A percentile compares a stretch with the other conserved stretches of the same genome.
These are phyloP conservation scores for Chitala chitala DNA, from an alignment of 2,113 vertebrate species.

Conservation along the genomic window DNA sequence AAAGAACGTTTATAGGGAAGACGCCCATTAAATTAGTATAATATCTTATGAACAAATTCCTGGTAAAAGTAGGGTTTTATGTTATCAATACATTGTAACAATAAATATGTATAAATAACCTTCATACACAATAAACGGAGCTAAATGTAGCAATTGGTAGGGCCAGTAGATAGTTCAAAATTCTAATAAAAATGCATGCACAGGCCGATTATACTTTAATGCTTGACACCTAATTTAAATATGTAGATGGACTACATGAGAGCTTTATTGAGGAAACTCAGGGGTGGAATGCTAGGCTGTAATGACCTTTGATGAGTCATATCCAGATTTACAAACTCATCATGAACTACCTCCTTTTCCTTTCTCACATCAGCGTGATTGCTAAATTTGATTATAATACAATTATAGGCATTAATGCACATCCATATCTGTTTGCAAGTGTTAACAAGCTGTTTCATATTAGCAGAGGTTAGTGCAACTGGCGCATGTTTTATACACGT, in stretches of 20 bases:
- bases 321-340: neutral
- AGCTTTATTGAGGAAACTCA: neutral
- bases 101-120: neutral
- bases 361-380: no score
- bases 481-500: no score
- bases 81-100: neutral
- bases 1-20: neutral
- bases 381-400: no score
- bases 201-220: neutral
- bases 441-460: no score
- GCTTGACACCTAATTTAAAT: neutral
- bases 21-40: neutral
- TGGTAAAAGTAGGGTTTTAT: neutral
- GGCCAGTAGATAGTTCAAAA: neutral
- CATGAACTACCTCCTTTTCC: neutral
- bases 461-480: no score
- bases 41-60: neutral
- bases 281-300: no score
- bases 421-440: no score
- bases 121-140: slow-evolving; percentile 5
- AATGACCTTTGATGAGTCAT: neutral
- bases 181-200: neutral
- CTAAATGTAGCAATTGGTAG: neutral
- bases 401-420: no score
- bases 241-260: neutral